Conservation (phyloP, 2,888 invertebrate genomes). For the Myopa tessellatipennis region DNA sequence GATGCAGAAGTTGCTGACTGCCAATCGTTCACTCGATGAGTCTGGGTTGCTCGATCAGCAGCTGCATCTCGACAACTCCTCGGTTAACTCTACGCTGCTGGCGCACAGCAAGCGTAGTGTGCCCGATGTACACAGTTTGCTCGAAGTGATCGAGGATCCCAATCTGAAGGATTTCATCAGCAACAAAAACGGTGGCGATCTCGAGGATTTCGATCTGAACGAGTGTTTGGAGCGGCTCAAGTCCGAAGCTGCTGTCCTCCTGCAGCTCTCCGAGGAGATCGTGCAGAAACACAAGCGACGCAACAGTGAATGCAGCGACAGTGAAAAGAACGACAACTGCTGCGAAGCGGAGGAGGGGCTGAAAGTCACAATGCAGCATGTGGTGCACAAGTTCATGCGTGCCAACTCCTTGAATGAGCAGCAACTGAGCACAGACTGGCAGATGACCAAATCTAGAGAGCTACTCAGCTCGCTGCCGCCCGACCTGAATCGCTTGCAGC, state of each 20-base stretch:
- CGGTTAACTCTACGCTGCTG: slow-evolving; percentile 49
- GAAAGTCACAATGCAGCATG: slow-evolving; percentile 51
- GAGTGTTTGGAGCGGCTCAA: slow-evolving; percentile 76
- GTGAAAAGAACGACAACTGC: slow-evolving; percentile 55
- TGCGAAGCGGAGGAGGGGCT: slow-evolving; percentile 58
- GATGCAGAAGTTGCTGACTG: slow-evolving; percentile 54
- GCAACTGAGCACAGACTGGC: slow-evolving; percentile 52
- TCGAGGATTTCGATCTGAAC: slow-evolving; percentile 72
- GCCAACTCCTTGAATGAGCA: slow-evolving; percentile 65
- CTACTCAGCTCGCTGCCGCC: slow-evolving; percentile 62
- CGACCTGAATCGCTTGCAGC: slow-evolving; percentile 59
- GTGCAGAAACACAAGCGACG: slow-evolving; percentile 50
- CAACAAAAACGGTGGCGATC: slow-evolving; percentile 68
- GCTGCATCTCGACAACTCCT: slow-evolving; percentile 50
- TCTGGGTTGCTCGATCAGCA: slow-evolving; percentile 48
- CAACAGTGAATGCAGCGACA: slow-evolving; percentile 49
- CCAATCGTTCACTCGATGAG: slow-evolving; percentile 56
- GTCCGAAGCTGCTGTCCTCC: slow-evolving; percentile 77
- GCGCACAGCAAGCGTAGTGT: slow-evolving; percentile 73
- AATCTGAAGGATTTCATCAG: slow-evolving; percentile 72
- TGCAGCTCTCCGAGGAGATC: slow-evolving; percentile 72
- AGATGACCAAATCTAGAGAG: slow-evolving; percentile 48
- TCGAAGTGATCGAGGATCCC: slow-evolving; percentile 74
- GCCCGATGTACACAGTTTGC: slow-evolving; percentile 74
- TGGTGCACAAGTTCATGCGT: slow-evolving; percentile 56